Evolutionary conservation across 2,888 invertebrate genomes (phyloP).

Genomic region (Sipha maydis): DNA sequence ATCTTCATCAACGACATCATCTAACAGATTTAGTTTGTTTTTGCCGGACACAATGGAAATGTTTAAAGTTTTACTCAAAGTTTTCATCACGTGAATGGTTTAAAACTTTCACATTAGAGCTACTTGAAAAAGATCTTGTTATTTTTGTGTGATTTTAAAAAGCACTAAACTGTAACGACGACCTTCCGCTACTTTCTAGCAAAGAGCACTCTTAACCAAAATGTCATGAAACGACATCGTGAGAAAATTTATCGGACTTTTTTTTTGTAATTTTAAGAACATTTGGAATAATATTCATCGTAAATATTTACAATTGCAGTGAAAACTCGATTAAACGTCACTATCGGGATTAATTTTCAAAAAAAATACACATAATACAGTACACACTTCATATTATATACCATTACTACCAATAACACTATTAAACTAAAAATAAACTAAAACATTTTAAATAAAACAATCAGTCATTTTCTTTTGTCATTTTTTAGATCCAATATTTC

Average conservation of each 20-base stretch:
- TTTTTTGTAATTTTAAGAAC: neutral
- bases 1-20: constrained; percentile 1
- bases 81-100: constrained; percentile 22
- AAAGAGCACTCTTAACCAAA: neutral
- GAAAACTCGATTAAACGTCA: no score
- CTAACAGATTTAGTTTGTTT: constrained; percentile 4
- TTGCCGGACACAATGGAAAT: constrained; percentile 21
- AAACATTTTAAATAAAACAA: no score
- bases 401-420: no score
- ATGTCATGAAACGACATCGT: neutral
- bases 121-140: constrained; percentile 4
- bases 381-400: no score
- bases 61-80: constrained; percentile 45
- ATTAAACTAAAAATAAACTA: no score
- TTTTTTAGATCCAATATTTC: no score
- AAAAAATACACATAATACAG: no score
- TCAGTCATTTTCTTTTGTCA: no score
- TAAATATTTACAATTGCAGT: no score
- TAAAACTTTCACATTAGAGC: constrained; percentile 24
- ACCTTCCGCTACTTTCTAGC: neutral
- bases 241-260: neutral
- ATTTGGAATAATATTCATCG: no score
- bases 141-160: constrained; percentile 6
- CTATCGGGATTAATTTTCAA: no score
- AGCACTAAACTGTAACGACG: neutral